These are phyloP conservation scores for Epinotia nisella DNA, from an alignment of 2,888 invertebrate genomes.

Conservation along the genomic window DNA sequence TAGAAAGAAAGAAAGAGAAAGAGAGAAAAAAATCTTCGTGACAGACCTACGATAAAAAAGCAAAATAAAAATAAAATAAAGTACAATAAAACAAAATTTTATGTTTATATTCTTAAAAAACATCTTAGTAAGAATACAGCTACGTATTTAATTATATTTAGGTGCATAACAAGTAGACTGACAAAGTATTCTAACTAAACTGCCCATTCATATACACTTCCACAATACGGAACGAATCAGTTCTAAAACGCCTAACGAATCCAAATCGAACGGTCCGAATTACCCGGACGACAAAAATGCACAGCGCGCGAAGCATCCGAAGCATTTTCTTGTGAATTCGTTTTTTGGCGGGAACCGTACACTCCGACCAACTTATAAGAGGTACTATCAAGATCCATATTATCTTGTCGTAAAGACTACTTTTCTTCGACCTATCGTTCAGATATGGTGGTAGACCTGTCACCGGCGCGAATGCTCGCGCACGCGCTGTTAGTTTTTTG, in stretches of 20 bases:
- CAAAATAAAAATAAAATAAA: too few species aligned
- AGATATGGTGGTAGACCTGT: constrained; percentile 14
- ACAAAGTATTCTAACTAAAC: constrained; percentile 46
- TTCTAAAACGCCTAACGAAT: constrained; percentile 66
- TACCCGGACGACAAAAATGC: constrained; percentile 66
- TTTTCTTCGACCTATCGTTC: background rate
- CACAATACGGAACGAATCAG: constrained; percentile 70
- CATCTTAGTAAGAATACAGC: too few species aligned
- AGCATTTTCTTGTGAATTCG: constrained; percentile 50
- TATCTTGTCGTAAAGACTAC: background rate
- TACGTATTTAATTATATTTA: too few species aligned
- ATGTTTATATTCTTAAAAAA: background rate
- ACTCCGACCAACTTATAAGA: constrained; percentile 5
- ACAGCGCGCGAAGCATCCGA: constrained; percentile 70
- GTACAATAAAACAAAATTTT: too few species aligned
- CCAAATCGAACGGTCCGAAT: constrained; percentile 63
- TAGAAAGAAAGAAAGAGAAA: too few species aligned
- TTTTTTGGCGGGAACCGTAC: constrained; percentile 73
- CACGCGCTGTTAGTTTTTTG: constrained; percentile 69
- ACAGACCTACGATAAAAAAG: too few species aligned
- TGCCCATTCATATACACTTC: constrained; percentile 71
- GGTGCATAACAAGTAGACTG: too few species aligned
- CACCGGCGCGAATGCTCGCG: constrained; percentile 71
- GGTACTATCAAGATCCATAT: background rate
- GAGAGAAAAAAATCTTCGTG: too few species aligned